Evolutionary conservation across 2,888 invertebrate genomes (phyloP).

Genomic region (Tiphia femorata): DNA sequence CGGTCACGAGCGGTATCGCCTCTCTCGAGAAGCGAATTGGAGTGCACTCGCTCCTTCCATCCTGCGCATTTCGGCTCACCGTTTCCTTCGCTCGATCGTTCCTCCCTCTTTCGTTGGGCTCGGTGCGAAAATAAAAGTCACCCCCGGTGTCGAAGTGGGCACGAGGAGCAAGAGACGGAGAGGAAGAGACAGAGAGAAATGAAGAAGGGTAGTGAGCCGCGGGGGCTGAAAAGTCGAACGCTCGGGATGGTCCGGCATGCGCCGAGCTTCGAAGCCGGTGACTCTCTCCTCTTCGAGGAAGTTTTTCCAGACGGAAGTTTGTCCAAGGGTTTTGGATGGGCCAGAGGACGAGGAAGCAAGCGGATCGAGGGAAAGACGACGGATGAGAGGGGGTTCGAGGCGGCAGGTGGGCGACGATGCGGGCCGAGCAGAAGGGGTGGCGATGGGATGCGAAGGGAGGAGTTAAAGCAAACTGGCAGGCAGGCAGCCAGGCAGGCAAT

Average conservation of each 20-base stretch:
- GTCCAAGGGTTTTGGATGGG: no score
- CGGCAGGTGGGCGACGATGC: no score
- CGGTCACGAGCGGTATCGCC: no score
- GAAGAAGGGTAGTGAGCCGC: neutral
- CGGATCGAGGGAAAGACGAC: neutral
- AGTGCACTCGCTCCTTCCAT: no score
- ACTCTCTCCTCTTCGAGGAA: neutral
- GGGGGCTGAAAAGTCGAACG: no score
- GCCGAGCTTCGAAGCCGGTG: slow-evolving; percentile 20
- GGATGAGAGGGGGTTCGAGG: slow-evolving; percentile 21
- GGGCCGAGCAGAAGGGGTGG: no score
- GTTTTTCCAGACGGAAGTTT: neutral
- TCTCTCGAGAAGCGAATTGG: no score
- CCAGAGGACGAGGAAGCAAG: neutral
- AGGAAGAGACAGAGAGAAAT: neutral
- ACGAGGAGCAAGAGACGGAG: neutral
- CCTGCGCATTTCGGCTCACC: no score
- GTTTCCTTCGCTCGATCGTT: neutral
- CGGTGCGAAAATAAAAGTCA: neutral
- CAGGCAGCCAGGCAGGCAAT: slow-evolving; percentile 46
- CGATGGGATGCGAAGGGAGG: no score
- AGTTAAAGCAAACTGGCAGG: no score
- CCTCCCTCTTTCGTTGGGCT: neutral
- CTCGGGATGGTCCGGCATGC: no score
- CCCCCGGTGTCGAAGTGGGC: neutral